Evolutionary conservation across 2,888 invertebrate species (phyloP).

Genomic region (Nemotelus nigrinus): DNA sequence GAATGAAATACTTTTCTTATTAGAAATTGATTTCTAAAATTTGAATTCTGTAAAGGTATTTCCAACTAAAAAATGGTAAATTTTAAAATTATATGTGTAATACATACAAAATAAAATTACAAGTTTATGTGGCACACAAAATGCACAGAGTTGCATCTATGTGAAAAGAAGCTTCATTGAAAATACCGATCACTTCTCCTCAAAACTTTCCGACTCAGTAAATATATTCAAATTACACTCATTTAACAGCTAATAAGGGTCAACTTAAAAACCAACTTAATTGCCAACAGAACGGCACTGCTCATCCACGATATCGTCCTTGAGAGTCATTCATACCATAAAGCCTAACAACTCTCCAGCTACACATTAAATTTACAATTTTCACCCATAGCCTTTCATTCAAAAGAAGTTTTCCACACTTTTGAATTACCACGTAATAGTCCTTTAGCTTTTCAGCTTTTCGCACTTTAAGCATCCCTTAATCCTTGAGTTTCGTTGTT

Average conservation of each 20-base stretch:
- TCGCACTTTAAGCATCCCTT: constrained; percentile 30
- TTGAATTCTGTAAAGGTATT: too few species aligned
- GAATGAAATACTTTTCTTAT: too few species aligned
- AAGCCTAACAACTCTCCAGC: constrained; percentile 31
- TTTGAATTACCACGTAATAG: constrained; percentile 37
- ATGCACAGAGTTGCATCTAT: too few species aligned
- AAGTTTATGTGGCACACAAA: too few species aligned
- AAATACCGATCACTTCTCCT: neutral
- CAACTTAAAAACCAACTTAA: constrained; percentile 40
- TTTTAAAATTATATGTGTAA: too few species aligned
- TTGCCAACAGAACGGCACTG: constrained; percentile 20
- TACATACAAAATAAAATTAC: too few species aligned
- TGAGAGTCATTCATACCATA: constrained; percentile 10
- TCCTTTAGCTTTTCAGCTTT: constrained; percentile 32
- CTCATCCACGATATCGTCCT: neutral
- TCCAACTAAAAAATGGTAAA: too few species aligned
- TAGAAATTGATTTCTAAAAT: too few species aligned
- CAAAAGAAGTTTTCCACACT: constrained; percentile 39
- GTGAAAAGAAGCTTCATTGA: too few species aligned
- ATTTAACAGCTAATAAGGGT: constrained; percentile 36
- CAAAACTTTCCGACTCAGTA: constrained; percentile 5
- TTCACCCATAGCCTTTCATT: constrained; percentile 37
- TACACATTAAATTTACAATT: constrained; percentile 34
- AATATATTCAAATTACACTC: constrained; percentile 28
- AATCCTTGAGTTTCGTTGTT: constrained; percentile 25